phyloP scores from a whole-genome alignment of 2,888 invertebrate species.

The Morpho deidamia region DNA sequence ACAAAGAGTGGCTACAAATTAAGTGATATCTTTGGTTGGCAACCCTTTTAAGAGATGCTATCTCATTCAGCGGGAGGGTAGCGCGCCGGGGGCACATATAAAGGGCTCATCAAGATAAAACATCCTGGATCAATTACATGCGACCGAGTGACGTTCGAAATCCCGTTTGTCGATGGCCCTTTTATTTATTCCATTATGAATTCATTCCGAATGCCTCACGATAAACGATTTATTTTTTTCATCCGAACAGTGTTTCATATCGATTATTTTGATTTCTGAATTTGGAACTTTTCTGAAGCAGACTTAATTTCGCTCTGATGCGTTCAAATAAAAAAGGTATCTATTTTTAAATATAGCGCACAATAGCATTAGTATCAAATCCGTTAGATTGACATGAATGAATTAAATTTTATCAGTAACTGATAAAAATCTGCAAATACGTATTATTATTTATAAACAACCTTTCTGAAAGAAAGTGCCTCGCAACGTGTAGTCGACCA shows the following conservation, averaged over 20 bases:
- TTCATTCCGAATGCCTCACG: constrained; percentile 26
- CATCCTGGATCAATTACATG: constrained; percentile 75
- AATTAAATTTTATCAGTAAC: constrained; percentile 54
- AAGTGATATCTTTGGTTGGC: constrained; percentile 76
- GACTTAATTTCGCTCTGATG: constrained; percentile 40
- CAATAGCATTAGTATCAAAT: constrained; percentile 45
- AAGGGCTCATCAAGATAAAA: constrained; percentile 74
- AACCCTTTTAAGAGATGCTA: constrained; percentile 76
- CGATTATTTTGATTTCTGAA: constrained; percentile 20
- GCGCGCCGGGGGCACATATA: constrained; percentile 68
- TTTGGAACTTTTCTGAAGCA: constrained; percentile 35
- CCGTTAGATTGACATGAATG: constrained; percentile 55
- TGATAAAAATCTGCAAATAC: constrained; percentile 59
- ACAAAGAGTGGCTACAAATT: constrained; percentile 76
- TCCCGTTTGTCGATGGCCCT: constrained; percentile 57
- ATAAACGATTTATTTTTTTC: constrained; percentile 18
- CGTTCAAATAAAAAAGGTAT: constrained; percentile 32
- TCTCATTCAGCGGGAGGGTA: constrained; percentile 68
- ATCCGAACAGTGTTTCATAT: constrained; percentile 13
- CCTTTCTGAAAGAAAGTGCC: constrained; percentile 18
- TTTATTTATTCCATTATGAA: constrained; percentile 43
- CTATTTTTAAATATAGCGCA: constrained; percentile 42
- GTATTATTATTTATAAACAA: constrained; percentile 3
- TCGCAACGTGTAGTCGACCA: constrained; percentile 19
- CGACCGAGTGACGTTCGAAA: constrained; percentile 63